Evolutionary conservation across 2,113 vertebrate species (phyloP).

Genomic region (Hydropotes inermis): DNA sequence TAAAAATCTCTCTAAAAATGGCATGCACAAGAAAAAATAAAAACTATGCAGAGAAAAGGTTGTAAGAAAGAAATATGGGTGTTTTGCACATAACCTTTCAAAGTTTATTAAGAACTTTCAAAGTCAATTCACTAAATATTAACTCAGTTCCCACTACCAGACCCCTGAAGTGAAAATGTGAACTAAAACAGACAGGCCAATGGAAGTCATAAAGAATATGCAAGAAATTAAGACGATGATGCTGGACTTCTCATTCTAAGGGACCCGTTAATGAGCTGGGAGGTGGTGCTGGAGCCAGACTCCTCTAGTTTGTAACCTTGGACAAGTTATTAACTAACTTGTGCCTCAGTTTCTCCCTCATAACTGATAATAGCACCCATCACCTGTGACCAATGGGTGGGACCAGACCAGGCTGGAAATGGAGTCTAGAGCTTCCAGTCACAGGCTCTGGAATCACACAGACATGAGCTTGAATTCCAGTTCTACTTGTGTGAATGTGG

Average conservation of each 20-base stretch:
- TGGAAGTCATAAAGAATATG: constrained; percentile 22
- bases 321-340: not conserved
- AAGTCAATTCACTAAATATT: constrained; percentile 6
- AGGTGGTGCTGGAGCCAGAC: not conserved
- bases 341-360: constrained; percentile 27
- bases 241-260: not conserved
- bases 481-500: not conserved
- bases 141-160: constrained; percentile 36
- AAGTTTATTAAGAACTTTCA: constrained; percentile 3
- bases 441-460: not conserved
- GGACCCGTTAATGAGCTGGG: not conserved
- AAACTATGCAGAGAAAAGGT: not conserved
- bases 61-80: not conserved
- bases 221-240: not conserved
- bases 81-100: not conserved
- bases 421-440: not conserved
- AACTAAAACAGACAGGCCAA: not conserved
- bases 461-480: not conserved
- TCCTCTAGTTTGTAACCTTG: not conserved
- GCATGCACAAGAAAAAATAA: constrained; percentile 4
- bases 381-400: not conserved
- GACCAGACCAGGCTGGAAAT: not conserved
- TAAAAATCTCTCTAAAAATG: not conserved
- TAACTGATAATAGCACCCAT: not conserved
- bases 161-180: not conserved